phyloP scores from a whole-genome alignment of 2,888 invertebrate genomes.

The Anodontia alba region DNA sequence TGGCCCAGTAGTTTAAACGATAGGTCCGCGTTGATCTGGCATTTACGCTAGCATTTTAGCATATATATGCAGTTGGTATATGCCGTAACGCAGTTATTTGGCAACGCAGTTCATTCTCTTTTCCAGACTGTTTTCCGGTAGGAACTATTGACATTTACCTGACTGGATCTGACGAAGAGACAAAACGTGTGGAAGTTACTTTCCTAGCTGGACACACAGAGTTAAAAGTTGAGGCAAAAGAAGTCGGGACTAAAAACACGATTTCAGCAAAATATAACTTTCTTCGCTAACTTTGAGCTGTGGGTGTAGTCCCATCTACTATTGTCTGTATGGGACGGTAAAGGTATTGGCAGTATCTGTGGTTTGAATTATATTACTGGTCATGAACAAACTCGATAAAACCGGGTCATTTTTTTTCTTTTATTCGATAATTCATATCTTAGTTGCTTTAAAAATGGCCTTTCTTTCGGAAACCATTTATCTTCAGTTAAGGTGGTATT shows the following conservation, averaged over 20 bases:
- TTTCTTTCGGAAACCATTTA: too few relatives aligned
- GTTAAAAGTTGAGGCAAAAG: background rate
- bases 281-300: background rate
- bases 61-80: background rate
- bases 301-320: too few relatives aligned
- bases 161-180: background rate
- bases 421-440: too few relatives aligned
- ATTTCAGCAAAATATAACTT: background rate
- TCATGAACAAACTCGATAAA: too few relatives aligned
- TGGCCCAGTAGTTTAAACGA: background rate
- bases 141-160: background rate
- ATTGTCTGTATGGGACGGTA: too few relatives aligned
- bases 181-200: background rate
- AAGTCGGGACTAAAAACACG: background rate
- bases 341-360: too few relatives aligned
- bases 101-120: background rate
- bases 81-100: background rate
- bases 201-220: slow-evolving; percentile 5
- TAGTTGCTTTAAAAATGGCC: too few relatives aligned
- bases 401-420: too few relatives aligned
- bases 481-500: too few relatives aligned
- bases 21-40: background rate
- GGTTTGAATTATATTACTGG: too few relatives aligned
- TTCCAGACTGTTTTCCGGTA: background rate
- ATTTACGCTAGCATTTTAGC: too few relatives aligned